phyloP scores from a whole-genome alignment of 1,140 invertebrate species.

The Steinernema feltiae region DNA sequence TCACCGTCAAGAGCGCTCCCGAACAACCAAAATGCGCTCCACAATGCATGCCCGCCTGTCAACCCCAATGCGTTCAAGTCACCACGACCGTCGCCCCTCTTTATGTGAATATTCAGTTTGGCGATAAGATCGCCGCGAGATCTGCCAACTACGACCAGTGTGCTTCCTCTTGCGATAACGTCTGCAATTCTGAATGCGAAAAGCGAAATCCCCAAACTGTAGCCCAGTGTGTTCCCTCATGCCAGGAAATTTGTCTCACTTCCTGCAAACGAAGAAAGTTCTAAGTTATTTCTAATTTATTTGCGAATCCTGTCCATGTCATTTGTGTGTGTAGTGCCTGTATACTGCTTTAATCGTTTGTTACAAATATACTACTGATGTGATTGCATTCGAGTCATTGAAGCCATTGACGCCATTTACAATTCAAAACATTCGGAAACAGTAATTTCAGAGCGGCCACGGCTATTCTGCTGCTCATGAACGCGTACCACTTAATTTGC shows the following conservation, averaged over 20 bases:
- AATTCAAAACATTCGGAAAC: too few species aligned
- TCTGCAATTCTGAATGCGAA: constrained; percentile 1
- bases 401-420: too few species aligned
- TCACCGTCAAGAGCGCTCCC: background rate
- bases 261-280: background rate
- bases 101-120: background rate
- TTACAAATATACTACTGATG: background rate
- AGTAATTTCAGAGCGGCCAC: too few species aligned
- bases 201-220: constrained; percentile 5
- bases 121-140: background rate
- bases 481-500: too few species aligned
- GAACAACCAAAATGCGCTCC: background rate
- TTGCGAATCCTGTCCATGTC: background rate
- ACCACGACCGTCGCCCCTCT: background rate
- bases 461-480: too few species aligned
- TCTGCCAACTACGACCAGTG: background rate
- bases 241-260: background rate
- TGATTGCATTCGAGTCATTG: too few species aligned
- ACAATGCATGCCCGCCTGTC: constrained; percentile 2
- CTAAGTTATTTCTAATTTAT: background rate
- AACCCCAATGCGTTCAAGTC: background rate
- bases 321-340: background rate
- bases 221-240: background rate
- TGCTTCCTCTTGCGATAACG: background rate
- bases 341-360: background rate